phyloP scores from a whole-genome alignment of 2,113 vertebrate genomes.

The Ciconia maguari region DNA sequence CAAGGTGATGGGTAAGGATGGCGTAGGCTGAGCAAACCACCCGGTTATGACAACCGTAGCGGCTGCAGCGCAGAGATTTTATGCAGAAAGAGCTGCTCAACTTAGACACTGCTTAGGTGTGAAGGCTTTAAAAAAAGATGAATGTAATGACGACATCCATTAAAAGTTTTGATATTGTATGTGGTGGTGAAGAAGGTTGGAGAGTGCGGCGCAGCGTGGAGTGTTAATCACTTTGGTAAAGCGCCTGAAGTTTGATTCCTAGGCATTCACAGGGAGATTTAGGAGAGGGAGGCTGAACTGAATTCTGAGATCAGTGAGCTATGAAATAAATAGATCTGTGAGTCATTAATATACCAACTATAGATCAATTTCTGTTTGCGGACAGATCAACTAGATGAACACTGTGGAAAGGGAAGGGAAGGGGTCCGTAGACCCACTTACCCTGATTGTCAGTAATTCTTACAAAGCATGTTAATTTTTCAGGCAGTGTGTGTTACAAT shows the following conservation, averaged over 20 bases:
- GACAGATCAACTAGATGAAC: background rate
- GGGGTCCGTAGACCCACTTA: fast-evolving
- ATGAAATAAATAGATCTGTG: background rate
- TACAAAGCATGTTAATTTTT: fast-evolving
- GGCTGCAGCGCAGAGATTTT: background rate
- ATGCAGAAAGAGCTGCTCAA: background rate
- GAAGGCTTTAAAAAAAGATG: background rate
- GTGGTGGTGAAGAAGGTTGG: background rate
- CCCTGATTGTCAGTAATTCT: background rate
- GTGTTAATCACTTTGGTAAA: fast-evolving
- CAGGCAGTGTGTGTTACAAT: background rate
- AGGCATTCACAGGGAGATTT: background rate
- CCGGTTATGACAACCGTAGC: fast-evolving
- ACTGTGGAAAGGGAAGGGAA: background rate
- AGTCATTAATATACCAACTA: background rate
- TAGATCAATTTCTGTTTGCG: background rate
- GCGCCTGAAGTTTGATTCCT: background rate
- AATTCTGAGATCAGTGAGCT: background rate
- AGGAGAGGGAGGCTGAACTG: background rate
- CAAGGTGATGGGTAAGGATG: background rate
- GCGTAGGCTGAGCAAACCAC: background rate
- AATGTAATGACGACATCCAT: background rate
- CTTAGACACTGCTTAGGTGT: background rate
- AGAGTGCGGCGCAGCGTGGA: background rate
- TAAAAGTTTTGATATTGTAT: background rate